phyloP scores from a whole-genome alignment of 1,140 invertebrate species.

The Bradysia coprophila region DNA sequence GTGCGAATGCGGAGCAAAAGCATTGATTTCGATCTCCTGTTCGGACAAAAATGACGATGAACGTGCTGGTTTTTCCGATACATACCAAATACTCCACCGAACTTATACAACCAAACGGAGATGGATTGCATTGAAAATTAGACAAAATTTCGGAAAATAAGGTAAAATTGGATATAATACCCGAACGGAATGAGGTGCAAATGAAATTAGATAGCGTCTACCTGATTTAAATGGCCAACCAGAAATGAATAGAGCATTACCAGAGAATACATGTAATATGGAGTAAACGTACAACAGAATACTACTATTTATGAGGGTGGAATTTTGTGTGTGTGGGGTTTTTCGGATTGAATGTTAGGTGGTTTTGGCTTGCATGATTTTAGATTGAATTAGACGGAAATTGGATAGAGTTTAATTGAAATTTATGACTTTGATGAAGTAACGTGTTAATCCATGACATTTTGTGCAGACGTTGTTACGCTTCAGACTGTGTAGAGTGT shows the following conservation, averaged over 20 bases:
- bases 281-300: too few relatives aligned
- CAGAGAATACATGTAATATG: not conserved
- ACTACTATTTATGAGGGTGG: too few relatives aligned
- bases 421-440: not conserved
- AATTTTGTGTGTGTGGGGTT: too few relatives aligned
- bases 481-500: too few relatives aligned
- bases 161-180: not conserved
- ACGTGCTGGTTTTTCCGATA: too few relatives aligned
- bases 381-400: not conserved
- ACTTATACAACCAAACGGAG: not conserved
- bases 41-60: too few relatives aligned
- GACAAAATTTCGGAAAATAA: not conserved
- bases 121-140: too few relatives aligned
- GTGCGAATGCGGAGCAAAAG: too few relatives aligned
- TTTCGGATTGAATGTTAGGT: not conserved
- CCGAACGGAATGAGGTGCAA: slow-evolving; percentile 1
- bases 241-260: not conserved
- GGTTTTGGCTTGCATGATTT: not conserved
- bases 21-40: too few relatives aligned
- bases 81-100: not conserved
- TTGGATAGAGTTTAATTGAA: not conserved
- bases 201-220: slow-evolving; percentile 2
- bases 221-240: not conserved
- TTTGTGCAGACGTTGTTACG: too few relatives aligned
- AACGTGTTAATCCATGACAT: too few relatives aligned